Evolutionary conservation across 1,140 invertebrate genomes (phyloP), one percentile per base, ranked within the genome.

Genomic region (Saccostrea glomerata): DNA sequence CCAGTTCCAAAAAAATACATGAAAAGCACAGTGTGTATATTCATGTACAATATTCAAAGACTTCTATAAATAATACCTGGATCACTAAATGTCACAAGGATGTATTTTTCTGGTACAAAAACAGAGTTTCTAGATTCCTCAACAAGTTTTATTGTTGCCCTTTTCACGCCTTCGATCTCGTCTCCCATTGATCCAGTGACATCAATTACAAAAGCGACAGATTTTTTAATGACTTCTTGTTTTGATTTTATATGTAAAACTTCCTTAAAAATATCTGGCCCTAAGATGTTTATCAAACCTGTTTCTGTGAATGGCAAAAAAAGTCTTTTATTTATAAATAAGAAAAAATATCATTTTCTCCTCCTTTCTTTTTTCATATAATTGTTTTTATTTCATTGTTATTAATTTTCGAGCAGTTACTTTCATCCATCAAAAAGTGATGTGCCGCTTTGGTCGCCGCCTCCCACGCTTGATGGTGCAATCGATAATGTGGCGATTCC

Each of bases 121-220:
- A 63, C 30, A 5, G 89, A 90, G 5, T 89, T 89, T 20, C 84
- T 63, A 17, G 89, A 90, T 58, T 86, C 82, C 5, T 86, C 63
- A 7, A 92, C 85, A 12, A 89, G 85, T 60, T 92, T 86, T 3
- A 87, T 70, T 7, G 89, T 86, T 60, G 88, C 89, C 5, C 90
- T 85, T 47, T 90, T 90, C 20, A 92, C 91, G 47, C 89, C 90
- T 2, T 70, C 89, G 17, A 92, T 91, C 6, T 92, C 92, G n/a
- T 90, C 84, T 5, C 87, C 84, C 92, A 92, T 92, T 0, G 92
- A 92, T 4, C 90, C 90, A 0, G 91, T 90, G 13, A 87, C 86
- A 47, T 92, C 92, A 54, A 92, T 90, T 20, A 91, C 91, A 82
- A 92, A 90, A 9, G 91, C 91, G 11, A 92, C 66, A 13, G 91